Conservation (phyloP, 2,113 vertebrate species). For the Prionailurus bengalensis region DNA sequence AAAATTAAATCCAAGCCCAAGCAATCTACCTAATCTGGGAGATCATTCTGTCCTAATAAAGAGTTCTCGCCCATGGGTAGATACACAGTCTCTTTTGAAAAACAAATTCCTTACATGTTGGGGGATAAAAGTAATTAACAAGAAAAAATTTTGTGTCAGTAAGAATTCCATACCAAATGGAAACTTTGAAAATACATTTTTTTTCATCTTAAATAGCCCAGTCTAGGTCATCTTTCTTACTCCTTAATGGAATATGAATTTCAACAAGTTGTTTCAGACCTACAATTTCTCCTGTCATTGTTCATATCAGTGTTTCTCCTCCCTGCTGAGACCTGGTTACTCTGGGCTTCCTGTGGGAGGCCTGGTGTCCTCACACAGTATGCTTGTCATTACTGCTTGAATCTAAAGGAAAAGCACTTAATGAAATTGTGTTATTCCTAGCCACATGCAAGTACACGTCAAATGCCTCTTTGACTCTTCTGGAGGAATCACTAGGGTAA, state of each 20-base stretch:
- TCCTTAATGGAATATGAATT: background rate
- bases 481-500: background rate
- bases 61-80: background rate
- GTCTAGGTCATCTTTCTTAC: background rate
- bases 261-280: background rate
- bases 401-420: slow-evolving; percentile 54
- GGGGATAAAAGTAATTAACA: background rate
- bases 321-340: background rate
- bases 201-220: background rate
- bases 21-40: background rate
- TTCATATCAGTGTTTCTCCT: background rate
- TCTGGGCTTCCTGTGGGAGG: slow-evolving; percentile 6
- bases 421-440: slow-evolving; percentile 46
- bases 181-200: background rate
- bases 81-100: background rate
- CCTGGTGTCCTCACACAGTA: background rate
- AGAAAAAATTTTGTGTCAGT: background rate
- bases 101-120: slow-evolving; percentile 3
- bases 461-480: slow-evolving; percentile 32
- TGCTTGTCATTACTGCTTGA: background rate
- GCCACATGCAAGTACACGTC: background rate
- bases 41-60: background rate
- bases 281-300: background rate
- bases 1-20: slow-evolving; percentile 56
- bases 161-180: background rate